Conservation (phyloP, 2,888 invertebrate species). For the Alcis repandata region DNA sequence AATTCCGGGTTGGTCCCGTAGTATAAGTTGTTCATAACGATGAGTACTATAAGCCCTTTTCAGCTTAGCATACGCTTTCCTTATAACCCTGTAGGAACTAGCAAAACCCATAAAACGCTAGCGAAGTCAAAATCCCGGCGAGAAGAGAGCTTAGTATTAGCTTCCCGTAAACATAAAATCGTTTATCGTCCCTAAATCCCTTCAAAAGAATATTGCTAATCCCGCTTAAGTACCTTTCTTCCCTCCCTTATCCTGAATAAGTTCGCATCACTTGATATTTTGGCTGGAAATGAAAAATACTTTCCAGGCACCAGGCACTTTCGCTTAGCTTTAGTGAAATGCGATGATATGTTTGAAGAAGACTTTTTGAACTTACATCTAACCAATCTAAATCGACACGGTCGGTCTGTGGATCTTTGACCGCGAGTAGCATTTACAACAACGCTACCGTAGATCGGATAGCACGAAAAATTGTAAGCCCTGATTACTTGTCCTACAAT, state of each 20-base stretch:
- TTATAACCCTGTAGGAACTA: too few species aligned
- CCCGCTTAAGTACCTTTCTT: slow-evolving; percentile 12
- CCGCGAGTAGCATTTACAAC: too few species aligned
- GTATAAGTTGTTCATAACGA: too few species aligned
- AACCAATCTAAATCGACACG: too few species aligned
- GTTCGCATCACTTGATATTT: slow-evolving; percentile 14
- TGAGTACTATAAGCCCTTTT: too few species aligned
- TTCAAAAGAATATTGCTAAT: slow-evolving; percentile 29
- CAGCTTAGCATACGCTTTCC: too few species aligned
- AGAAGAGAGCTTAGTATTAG: slow-evolving; percentile 7
- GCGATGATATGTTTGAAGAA: not conserved
- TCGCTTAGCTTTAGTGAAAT: not conserved
- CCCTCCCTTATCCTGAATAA: slow-evolving; percentile 2
- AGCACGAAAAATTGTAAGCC: too few species aligned
- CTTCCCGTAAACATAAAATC: slow-evolving; percentile 20
- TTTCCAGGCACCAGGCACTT: not conserved
- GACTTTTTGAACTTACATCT: too few species aligned
- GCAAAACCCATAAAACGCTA: slow-evolving; percentile 5
- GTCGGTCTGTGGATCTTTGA: too few species aligned
- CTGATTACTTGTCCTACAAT: too few species aligned
- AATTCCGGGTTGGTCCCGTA: too few species aligned
- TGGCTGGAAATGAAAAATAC: not conserved
- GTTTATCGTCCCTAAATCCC: slow-evolving; percentile 19
- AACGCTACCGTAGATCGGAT: too few species aligned
- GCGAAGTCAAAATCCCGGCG: not conserved